phyloP scores from a whole-genome alignment of 1,140 invertebrate species.

The Coelopa frigida region DNA sequence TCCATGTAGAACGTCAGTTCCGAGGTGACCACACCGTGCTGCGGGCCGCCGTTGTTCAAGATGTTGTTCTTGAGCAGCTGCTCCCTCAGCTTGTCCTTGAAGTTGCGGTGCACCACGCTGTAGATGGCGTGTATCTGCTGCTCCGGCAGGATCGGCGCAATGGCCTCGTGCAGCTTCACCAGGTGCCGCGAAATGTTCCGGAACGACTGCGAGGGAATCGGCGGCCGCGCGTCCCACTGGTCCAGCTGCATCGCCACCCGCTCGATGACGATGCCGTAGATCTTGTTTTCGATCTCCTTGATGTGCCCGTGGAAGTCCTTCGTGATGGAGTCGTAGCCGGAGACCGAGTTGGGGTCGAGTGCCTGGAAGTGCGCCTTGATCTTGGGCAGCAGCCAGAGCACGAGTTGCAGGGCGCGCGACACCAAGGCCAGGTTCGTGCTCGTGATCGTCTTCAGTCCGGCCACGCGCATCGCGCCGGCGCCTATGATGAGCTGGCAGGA shows the following conservation, averaged over 20 bases:
- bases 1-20: conserved; percentile 94
- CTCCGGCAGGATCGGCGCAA: conserved; percentile 68
- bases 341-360: conserved; percentile 40
- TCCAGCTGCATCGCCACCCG: conserved; percentile 68
- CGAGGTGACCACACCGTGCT: conserved; percentile 90
- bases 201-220: conserved; percentile 89
- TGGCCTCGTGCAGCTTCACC: conserved; percentile 86
- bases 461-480: conserved; percentile 88
- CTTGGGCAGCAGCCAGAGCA: conserved; percentile 69
- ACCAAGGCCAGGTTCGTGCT: conserved; percentile 89
- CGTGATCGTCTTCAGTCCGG: conserved; percentile 93
- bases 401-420: conserved; percentile 74
- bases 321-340: conserved; percentile 58
- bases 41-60: conserved; percentile 88
- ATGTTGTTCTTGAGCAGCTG: conserved; percentile 82
- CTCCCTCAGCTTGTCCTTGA: conserved; percentile 78
- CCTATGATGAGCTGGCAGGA: conserved; percentile 92
- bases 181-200: conserved; percentile 87
- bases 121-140: conserved; percentile 68
- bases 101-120: conserved; percentile 73
- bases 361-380: conserved; percentile 59
- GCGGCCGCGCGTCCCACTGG: conserved; percentile 88
- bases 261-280: conserved; percentile 81
- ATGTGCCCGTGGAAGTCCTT: conserved; percentile 83
- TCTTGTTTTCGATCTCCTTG: conserved; percentile 84